Percentiles rank a stretch among this genome's conserved stretches.
Evolutionary conservation across 2,797 vertebrate species (phyloP).

Genomic region (Mus minutoides): DNA sequence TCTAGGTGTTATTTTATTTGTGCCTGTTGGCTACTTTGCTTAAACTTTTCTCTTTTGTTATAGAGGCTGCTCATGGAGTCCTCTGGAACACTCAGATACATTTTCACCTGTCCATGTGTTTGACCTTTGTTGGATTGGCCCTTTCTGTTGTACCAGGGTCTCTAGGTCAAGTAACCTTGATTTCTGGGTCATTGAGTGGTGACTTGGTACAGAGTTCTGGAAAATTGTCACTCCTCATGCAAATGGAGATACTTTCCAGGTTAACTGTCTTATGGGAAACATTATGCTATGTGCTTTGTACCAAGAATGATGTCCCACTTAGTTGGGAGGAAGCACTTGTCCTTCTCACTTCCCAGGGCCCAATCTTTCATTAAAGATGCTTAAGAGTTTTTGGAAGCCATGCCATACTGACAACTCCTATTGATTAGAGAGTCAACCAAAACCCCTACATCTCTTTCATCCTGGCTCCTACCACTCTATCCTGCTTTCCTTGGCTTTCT

Average conservation of each 20-base stretch:
- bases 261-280: not conserved
- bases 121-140: not conserved
- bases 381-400: not conserved
- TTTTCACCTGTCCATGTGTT: not conserved
- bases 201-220: not conserved
- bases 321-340: not conserved
- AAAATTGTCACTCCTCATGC: not conserved
- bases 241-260: not conserved
- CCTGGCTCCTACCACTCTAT: not conserved
- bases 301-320: not conserved
- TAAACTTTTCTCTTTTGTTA: not conserved
- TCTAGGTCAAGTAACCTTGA: not conserved
- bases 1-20: not conserved
- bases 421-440: slow-evolving; percentile 5
- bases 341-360: not conserved
- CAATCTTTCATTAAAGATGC: not conserved
- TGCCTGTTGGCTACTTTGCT: not conserved
- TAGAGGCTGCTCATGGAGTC: not conserved
- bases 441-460: not conserved
- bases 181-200: not conserved
- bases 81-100: not conserved
- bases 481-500: slow-evolving; percentile 47
- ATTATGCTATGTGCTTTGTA: not conserved
- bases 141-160: not conserved
- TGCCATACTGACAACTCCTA: not conserved